Evolutionary conservation across 2,113 vertebrate genomes (phyloP), one percentile per base, ranked within the genome.

Genomic region (Romanogobio albipinnatus): DNA sequence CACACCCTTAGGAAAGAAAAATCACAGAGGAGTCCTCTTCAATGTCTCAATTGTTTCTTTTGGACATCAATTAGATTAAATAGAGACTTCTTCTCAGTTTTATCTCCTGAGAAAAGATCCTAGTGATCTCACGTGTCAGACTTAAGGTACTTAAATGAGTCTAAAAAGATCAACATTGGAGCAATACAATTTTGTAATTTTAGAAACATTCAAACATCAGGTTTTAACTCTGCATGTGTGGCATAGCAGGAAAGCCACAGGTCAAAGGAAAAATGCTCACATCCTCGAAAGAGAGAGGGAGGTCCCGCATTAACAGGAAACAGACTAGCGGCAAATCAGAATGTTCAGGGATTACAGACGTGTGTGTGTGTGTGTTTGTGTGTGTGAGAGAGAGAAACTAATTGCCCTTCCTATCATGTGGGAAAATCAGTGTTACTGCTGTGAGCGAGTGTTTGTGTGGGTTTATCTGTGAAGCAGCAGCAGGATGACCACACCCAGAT

Each of bases 371-470:
- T 45, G 7, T 45, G 9, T 45, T 0, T 45, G 47, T 49, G 47
- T 13, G 47, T 14, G 39, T 36, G 45, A 76, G 49, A 56, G 15
- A 76, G 45, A 49, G 71, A 51, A 19, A 45, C 26, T 80, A 78
- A 87, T 79, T 75, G 45, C 76, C 66, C 61, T 70, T 64, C 43
- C n/a, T 88, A 88, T 88, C 87, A 83, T 81, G 29, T 88, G 84
- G 76, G 76, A 88, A 86, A 86, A 88, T 88, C 87, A 81, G 81
- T 14, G 7, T 15, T 45, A 51, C 33, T 26, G 74, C 59, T n/a
- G 14, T 29, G 75, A 36, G 66, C 33, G 56, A 62, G 8, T 14
- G 85, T 62, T 15, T 62, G 75, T 26, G 73, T 86, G 58, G 49
- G 80, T 70, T 85, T 80, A 85, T 85, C 83, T 74, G 64, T 75